Conservation (phyloP, 2,888 invertebrate genomes). For the Eretmocerus hayati region DNA sequence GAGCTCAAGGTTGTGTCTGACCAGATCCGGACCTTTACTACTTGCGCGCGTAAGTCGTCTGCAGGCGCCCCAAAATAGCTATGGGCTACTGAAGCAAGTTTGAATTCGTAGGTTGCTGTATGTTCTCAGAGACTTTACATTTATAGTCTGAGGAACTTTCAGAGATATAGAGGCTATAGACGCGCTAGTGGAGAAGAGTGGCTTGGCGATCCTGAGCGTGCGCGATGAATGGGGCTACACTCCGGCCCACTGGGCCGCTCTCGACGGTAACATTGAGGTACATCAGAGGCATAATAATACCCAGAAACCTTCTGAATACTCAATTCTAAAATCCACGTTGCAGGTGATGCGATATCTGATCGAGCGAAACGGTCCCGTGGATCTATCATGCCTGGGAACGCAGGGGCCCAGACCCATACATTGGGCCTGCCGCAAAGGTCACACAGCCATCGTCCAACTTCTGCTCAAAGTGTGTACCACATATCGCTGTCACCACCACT, state of each 20-base stretch:
- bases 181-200: constrained; percentile 73
- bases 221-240: constrained; percentile 90
- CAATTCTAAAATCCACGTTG: too few species aligned
- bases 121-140: too few species aligned
- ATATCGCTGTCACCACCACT: too few species aligned
- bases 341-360: constrained; percentile 75
- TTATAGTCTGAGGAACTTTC: too few species aligned
- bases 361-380: constrained; percentile 75
- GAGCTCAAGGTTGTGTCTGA: too few species aligned
- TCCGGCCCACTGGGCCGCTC: constrained; percentile 85
- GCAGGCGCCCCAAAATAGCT: too few species aligned
- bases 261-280: constrained; percentile 81
- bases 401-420: constrained; percentile 88
- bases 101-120: too few species aligned
- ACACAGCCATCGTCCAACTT: constrained; percentile 79
- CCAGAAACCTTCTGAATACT: too few species aligned
- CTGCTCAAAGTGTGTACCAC: constrained; percentile 48
- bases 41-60: too few species aligned
- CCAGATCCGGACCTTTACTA: too few species aligned
- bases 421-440: constrained; percentile 91
- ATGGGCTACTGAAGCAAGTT: too few species aligned
- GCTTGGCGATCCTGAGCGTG: constrained; percentile 63
- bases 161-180: constrained; percentile 81
- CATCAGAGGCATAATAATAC: too few species aligned
- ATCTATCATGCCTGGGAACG: constrained; percentile 79